These are phyloP conservation scores for Antechinus flavipes DNA, from an alignment of 2,113 vertebrate genomes.

Conservation along the genomic window DNA sequence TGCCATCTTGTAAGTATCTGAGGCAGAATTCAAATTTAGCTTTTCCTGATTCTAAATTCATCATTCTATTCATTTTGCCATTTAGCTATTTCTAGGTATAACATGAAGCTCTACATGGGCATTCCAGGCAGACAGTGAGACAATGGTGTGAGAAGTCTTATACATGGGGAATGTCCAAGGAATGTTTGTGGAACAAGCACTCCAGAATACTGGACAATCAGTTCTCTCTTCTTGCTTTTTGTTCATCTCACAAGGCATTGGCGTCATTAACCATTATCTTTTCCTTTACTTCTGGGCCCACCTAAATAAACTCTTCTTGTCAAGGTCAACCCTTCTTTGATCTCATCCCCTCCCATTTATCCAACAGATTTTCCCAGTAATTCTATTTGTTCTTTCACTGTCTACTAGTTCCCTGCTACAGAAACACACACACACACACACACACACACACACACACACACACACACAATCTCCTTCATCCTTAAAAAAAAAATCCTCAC, in stretches of 20 bases:
- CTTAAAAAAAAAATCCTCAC: background rate
- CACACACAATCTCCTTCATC: background rate
- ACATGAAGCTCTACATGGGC: background rate
- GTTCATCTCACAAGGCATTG: background rate
- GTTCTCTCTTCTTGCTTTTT: background rate
- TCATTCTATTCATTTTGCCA: background rate
- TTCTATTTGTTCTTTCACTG: background rate
- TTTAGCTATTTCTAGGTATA: background rate
- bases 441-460: background rate
- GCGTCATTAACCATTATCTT: background rate
- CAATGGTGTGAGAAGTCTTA: background rate
- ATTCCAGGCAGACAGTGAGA: background rate
- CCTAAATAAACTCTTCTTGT: background rate
- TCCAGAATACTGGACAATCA: background rate
- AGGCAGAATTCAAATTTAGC: background rate
- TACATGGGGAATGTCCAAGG: background rate
- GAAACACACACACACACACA: background rate
- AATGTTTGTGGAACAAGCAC: background rate
- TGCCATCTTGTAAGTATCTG: background rate
- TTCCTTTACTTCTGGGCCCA: background rate
- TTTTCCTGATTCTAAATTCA: background rate
- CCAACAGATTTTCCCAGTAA: background rate
- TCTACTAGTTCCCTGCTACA: background rate
- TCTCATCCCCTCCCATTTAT: background rate
- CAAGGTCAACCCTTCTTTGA: background rate